Base-by-base conservation (phyloP, 2,888 invertebrate species). In the Girardia tigrina region DNA sequence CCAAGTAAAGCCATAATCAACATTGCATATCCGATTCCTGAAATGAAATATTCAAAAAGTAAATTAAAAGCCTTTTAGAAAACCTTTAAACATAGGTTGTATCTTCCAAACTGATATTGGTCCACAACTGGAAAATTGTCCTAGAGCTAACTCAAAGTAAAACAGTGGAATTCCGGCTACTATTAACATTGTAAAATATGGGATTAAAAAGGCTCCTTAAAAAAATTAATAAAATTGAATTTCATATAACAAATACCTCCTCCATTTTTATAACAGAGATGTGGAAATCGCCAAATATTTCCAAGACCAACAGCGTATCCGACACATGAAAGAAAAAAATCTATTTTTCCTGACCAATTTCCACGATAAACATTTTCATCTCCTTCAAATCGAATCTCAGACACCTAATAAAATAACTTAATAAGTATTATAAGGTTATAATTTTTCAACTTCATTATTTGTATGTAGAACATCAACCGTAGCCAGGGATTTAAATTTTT, bases 91-190 rank as follows among this genome's bases (percentile, higher is more conserved):
- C 23, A 74, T 29, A 1, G 74, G 74, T n/a, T 23, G 20, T 20
- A 69, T 28, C 26, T 26, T 42, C 74, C 74, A 74, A 20, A 74
- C 26, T 4, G 74, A 26, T 6, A 74, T 14, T 14, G 27, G 27
- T 29, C 74, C 74, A 26, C 26, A 69, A 26, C 42, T 71, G 23
- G 74, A 29, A 26, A 74, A 74, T 26, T 74, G 74, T 0, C 74
- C 74, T 12, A 74, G 27, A 20, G 42, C 69, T 26, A 74, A n/a
- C 71, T 74, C 74, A 29, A 74, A 71, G 27, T 74, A 74, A 26
- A 72, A 74, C 1, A 74, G 74, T 20, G 74, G 74, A n/a, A 74
- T n/a, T 23, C 74, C 74, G 1, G 74, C 74, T 28, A 74, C 28
- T 1, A 42, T 42, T 71, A 74, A n/a, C 74, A 74, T 74, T 4